Percentiles rank a stretch among this genome's conserved stretches.
Conservation (phyloP, 2,888 invertebrate genomes). For the Eupithecia pulchellata region DNA sequence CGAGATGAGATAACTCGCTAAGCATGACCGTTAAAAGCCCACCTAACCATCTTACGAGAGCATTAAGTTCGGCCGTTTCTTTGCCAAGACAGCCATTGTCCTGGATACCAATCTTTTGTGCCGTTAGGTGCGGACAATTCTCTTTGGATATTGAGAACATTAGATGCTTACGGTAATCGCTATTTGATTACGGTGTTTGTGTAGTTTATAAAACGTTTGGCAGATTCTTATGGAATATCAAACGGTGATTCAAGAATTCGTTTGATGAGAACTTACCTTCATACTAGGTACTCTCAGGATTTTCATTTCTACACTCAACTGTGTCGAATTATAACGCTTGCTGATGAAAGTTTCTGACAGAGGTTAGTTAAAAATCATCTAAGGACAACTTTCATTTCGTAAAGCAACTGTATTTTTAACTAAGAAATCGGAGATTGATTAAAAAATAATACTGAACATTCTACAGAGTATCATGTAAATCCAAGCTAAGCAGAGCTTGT, state of each 20-base stretch:
- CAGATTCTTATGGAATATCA: neutral
- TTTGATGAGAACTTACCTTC: neutral
- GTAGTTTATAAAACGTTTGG: slow-evolving; percentile 7
- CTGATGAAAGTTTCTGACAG: neutral
- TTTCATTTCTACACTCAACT: neutral
- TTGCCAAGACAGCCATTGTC: slow-evolving; percentile 48
- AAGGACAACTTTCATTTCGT: no score
- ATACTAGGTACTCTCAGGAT: neutral
- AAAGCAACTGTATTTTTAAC: no score
- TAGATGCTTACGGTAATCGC: slow-evolving; percentile 19
- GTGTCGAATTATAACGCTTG: neutral
- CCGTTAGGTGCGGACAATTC: slow-evolving; percentile 44
- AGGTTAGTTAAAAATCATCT: neutral
- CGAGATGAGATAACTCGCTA: slow-evolving; percentile 46
- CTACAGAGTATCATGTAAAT: no score
- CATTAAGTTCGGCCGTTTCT: slow-evolving; percentile 53
- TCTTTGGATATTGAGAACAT: slow-evolving; percentile 24
- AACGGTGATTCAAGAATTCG: neutral
- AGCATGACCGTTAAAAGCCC: slow-evolving; percentile 49
- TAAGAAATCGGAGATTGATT: no score
- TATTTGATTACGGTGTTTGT: slow-evolving; percentile 12
- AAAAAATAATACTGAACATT: no score
- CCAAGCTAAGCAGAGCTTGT: no score
- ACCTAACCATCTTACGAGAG: slow-evolving; percentile 48
- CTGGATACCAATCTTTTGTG: slow-evolving; percentile 46